A percentile compares a stretch with the other conserved stretches of the same genome.
phyloP scores from a whole-genome alignment of 2,888 invertebrate species.

The Tiliacea aurago region DNA sequence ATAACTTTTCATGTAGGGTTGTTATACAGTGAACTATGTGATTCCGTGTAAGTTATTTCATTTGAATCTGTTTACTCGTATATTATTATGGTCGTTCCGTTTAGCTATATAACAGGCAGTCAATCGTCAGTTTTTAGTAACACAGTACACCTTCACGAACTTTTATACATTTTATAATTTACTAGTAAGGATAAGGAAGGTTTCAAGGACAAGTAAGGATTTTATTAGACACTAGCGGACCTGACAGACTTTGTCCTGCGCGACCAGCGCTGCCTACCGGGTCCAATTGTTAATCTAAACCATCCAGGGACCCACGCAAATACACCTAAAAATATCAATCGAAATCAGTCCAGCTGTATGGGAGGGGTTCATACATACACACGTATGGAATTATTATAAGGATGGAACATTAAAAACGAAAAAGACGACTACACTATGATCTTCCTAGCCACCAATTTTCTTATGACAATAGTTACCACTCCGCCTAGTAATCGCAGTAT shows the following conservation, averaged over 20 bases:
- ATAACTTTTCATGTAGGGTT: not conserved
- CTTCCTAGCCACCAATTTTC: not conserved
- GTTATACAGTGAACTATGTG: not conserved
- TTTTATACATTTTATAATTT: too few species aligned
- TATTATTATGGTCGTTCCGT: not conserved
- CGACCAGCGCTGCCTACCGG: not conserved
- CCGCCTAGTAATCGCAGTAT: not conserved
- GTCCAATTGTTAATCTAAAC: not conserved
- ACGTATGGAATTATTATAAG: too few species aligned
- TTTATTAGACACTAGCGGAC: not conserved
- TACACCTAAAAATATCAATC: too few species aligned
- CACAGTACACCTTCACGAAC: too few species aligned
- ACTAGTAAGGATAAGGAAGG: not conserved
- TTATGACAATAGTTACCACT: not conserved
- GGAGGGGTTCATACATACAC: too few species aligned
- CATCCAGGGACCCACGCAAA: too few species aligned
- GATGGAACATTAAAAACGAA: not conserved
- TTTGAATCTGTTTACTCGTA: not conserved
- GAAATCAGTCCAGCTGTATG: too few species aligned
- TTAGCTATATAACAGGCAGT: not conserved
- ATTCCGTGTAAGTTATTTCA: not conserved
- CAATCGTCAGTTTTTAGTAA: too few species aligned
- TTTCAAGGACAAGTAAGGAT: too few species aligned
- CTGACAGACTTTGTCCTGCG: not conserved
- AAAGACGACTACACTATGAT: not conserved